Evolutionary conservation across 2,888 invertebrate species (phyloP), one percentile per base, ranked within the genome.

Genomic region (Sphaerophoria taeniata): DNA sequence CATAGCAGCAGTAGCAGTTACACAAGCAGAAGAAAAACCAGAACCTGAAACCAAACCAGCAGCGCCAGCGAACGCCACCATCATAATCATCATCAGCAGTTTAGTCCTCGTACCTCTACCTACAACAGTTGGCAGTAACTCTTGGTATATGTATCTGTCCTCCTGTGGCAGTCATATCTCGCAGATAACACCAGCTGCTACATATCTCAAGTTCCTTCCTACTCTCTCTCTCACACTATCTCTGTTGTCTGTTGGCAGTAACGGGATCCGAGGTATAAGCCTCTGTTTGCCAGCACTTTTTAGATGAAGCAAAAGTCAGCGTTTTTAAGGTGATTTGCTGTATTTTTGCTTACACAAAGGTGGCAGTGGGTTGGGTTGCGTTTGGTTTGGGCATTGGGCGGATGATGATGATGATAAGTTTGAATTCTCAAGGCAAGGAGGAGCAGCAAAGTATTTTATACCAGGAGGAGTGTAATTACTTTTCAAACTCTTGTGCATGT

Each of bases 401-500:
- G 3, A 43, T 6, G 9, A 43, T 6, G 11, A 43, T 43, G 43
- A 43, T 43, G 43, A 12, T 39, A 9, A 39, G 39, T 6, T 9
- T 9, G 7, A 12, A 3, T 11, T 9, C 9, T 43, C 6, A 43
- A 6, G 24, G 24, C 39, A 39, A 56, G 36, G 39, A 5, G 39
- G 39, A 39, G 39, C 6, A 43, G 67, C 39, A 51, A 53, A 49
- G 36, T 34, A 24, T 24, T 24, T 24, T 24, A 24, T 24, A 49
- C 33, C 7, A 65, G 65, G 39, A 67, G 31, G 76, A 81, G 81
- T 81, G 73, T 77, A 76, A 85, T 85, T 81, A 81, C 80, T 81
- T 81, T 80, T 77, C 69, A 81, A 77, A 85, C 76, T 77, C 76
- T 77, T 77, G 73, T 81, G 80, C 81, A 77, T 81, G 81, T 85